phyloP scores from a whole-genome alignment of 2,797 vertebrate species.

The Amazonetta brasiliensis region DNA sequence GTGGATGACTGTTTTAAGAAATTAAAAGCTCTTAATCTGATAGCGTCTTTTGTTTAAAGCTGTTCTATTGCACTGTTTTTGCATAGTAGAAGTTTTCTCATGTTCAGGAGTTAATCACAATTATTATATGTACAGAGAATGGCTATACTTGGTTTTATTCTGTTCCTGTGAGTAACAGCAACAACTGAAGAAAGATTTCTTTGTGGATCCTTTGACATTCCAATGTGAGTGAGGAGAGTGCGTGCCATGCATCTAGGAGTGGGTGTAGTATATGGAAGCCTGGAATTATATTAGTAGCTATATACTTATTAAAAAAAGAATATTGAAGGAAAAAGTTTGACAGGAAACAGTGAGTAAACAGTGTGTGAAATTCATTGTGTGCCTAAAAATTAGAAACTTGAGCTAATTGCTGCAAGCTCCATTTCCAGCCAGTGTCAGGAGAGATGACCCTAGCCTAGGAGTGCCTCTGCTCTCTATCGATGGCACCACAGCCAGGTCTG shows the following conservation, averaged over 20 bases:
- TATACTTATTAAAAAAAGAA: not conserved
- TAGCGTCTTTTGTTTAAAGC: not conserved
- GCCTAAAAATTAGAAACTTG: not conserved
- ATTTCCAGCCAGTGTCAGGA: not conserved
- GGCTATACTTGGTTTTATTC: not conserved
- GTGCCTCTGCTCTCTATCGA: not conserved
- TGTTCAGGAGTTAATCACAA: not conserved
- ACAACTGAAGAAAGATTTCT: not conserved
- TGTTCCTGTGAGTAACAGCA: not conserved
- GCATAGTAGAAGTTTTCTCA: not conserved
- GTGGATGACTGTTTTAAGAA: not conserved
- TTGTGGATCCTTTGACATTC: not conserved
- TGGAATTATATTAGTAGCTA: not conserved
- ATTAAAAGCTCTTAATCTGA: not conserved
- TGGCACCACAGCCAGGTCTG: not conserved
- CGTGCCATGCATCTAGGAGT: not conserved
- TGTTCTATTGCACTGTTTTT: not conserved
- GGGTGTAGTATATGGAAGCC: fast-evolving
- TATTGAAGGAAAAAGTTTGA: not conserved
- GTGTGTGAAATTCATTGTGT: not conserved
- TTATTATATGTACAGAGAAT: not conserved
- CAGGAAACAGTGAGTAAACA: not conserved
- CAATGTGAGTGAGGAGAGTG: not conserved
- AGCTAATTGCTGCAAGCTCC: not conserved
- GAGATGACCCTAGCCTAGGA: not conserved